Percentiles rank a stretch among this genome's conserved stretches.
These are phyloP conservation scores for Etheostoma perlongum DNA, from an alignment of 2,797 vertebrate genomes.

Conservation along the genomic window DNA sequence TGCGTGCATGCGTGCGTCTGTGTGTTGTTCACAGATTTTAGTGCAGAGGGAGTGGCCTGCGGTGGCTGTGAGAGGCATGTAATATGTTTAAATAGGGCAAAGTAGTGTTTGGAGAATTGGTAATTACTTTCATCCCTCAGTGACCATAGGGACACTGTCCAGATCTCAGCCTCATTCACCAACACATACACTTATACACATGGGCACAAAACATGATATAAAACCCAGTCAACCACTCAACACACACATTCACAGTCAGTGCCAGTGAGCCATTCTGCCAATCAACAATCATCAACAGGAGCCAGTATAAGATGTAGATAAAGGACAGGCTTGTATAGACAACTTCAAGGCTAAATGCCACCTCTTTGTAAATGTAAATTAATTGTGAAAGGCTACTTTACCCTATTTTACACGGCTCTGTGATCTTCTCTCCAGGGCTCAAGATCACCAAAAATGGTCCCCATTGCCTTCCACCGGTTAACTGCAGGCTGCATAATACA, in stretches of 20 bases:
- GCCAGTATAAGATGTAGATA: conserved; percentile 30
- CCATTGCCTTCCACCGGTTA: conserved; percentile 17
- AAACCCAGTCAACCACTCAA: conserved; percentile 34
- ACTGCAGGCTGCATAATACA: background rate
- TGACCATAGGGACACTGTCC: conserved; percentile 89
- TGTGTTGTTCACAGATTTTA: conserved; percentile 72
- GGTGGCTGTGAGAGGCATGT: conserved; percentile 85
- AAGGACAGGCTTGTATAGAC: conserved; percentile 33
- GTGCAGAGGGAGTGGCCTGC: conserved; percentile 66
- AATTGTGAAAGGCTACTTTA: background rate
- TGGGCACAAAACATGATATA: conserved; percentile 42
- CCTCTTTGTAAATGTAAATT: conserved; percentile 4
- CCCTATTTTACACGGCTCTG: background rate
- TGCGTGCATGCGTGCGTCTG: background rate
- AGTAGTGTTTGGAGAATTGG: conserved; percentile 92
- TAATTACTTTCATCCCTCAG: conserved; percentile 94
- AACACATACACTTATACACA: conserved; percentile 41
- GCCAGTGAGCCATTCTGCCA: conserved; percentile 46
- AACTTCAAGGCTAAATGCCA: background rate
- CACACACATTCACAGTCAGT: conserved; percentile 46
- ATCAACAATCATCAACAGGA: conserved; percentile 63
- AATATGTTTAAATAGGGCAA: conserved; percentile 89
- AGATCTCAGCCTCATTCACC: conserved; percentile 77
- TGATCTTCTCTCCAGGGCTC: conserved; percentile 5
- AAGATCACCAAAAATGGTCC: conserved; percentile 18